These are phyloP conservation scores for Scleropages formosus DNA, from an alignment of 2,797 vertebrate genomes.

Conservation along the genomic window DNA sequence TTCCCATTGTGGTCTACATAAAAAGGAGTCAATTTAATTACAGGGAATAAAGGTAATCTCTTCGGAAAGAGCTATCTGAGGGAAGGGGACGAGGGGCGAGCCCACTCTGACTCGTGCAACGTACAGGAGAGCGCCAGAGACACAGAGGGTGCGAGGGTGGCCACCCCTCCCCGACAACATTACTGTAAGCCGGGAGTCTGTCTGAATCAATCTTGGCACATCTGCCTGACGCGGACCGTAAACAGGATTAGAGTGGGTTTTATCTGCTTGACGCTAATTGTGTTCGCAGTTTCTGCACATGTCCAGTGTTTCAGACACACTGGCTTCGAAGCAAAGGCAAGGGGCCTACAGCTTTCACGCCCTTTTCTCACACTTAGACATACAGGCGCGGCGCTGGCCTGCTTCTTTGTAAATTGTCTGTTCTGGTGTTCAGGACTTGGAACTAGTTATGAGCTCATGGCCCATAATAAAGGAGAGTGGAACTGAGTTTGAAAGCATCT, in stretches of 20 bases:
- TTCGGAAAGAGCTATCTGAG: slow-evolving; percentile 61
- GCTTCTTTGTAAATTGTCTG: slow-evolving; percentile 48
- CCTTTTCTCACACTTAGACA: slow-evolving; percentile 44
- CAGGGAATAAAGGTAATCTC: slow-evolving; percentile 76
- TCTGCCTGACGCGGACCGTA: slow-evolving; percentile 83
- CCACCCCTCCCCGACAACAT: slow-evolving; percentile 53
- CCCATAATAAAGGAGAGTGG: slow-evolving; percentile 62
- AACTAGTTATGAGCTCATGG: slow-evolving; percentile 55
- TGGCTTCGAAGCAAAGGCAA: slow-evolving; percentile 55
- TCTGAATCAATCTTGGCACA: slow-evolving; percentile 85
- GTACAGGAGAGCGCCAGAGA: slow-evolving; percentile 50
- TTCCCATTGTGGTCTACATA: slow-evolving; percentile 69
- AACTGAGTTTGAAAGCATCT: slow-evolving; percentile 58
- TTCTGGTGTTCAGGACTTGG: slow-evolving; percentile 49
- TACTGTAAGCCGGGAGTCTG: slow-evolving; percentile 78
- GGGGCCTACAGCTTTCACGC: slow-evolving; percentile 52
- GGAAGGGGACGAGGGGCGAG: slow-evolving; percentile 54
- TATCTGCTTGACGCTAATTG: slow-evolving; percentile 89
- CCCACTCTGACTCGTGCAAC: slow-evolving; percentile 58
- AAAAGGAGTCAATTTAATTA: slow-evolving; percentile 78
- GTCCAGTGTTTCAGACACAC: slow-evolving; percentile 65
- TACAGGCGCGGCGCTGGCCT: slow-evolving; percentile 38
- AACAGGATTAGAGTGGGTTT: slow-evolving; percentile 87
- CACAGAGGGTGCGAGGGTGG: slow-evolving; percentile 51
- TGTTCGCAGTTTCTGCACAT: slow-evolving; percentile 81